Conservation (phyloP, 2,888 invertebrate genomes). For the Xestia rhomboidea region DNA sequence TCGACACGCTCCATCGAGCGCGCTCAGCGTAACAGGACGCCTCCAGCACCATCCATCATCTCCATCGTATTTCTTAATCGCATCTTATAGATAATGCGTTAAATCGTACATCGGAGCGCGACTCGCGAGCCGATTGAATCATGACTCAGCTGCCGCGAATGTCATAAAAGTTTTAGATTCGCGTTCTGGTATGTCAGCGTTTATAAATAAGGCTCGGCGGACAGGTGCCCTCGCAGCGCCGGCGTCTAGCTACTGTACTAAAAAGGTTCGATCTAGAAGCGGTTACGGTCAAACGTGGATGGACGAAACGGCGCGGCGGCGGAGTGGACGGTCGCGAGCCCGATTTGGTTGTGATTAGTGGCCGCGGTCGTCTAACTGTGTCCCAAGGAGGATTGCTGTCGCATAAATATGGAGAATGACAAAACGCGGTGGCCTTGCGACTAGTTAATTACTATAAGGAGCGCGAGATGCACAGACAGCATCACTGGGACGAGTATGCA, state of each 20-base stretch:
- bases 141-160: constrained; percentile 72
- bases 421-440: constrained; percentile 76
- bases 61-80: constrained; percentile 71
- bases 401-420: constrained; percentile 61
- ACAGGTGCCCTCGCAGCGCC: constrained; percentile 78
- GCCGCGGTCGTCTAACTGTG: constrained; percentile 53
- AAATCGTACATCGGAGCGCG: constrained; percentile 66
- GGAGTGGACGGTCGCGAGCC: constrained; percentile 55
- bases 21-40: constrained; percentile 64
- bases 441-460: constrained; percentile 78
- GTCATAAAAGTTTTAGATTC: constrained; percentile 72
- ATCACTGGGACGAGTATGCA: constrained; percentile 40
- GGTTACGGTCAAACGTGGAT: constrained; percentile 62
- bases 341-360: constrained; percentile 63
- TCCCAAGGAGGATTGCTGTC: constrained; percentile 62
- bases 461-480: constrained; percentile 51
- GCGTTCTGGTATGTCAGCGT: constrained; percentile 63
- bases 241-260: constrained; percentile 75
- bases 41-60: constrained; percentile 71
- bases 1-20: constrained; percentile 75
- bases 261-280: constrained; percentile 75
- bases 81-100: constrained; percentile 68
- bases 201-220: constrained; percentile 74
- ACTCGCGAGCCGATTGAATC: constrained; percentile 57
- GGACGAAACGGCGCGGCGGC: constrained; percentile 52